Evolutionary conservation across 2,888 invertebrate genomes (phyloP), one percentile per base, ranked within the genome.

Genomic region (Eumacrocentrus americanus): DNA sequence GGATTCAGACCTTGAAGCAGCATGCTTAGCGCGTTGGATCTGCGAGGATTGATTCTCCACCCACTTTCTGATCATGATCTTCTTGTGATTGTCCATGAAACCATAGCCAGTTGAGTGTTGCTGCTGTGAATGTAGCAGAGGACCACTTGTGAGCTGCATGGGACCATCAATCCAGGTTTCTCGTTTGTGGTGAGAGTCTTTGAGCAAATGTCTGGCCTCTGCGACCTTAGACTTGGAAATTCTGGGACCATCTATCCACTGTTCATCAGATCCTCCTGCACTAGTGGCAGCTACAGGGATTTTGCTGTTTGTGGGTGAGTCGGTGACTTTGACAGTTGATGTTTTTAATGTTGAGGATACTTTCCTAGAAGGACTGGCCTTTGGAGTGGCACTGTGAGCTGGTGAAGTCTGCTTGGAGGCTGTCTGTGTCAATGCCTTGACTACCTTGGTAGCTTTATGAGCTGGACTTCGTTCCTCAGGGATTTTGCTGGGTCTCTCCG

Each of bases 101-200:
- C 95, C 92, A 75, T 95, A 94, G 0, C 91, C 88, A 56, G 84
- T 71, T 46, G 81, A 83, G 69, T 86, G 85, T 66, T 80, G 83
- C 16, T 82, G 84, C 63, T 83, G 84, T 20, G 82, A 83, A 57
- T 84, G 82, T 23, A 82, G 77, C 52, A 82, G 80, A 11, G 81
- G 74, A 48, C 81, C 80, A 35, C 82, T 59, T 82, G 82, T 72
- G 83, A 74, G 82, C 70, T 91, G 90, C 86, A 92, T 90, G 1
- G 97, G 97, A 0, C 97, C 97, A 79, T 97, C 97, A 56, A 97
- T 91, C 97, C 97, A 97, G 2, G 94, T 94, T 82, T 96, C 97
- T 44, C 90, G 85, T 80, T 93, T 91, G 73, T 91, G 91, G 77
- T 91, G 87, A 1, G 90, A 86, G 81, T 92, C 91, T 72, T 91